Percentiles rank a stretch among this genome's conserved stretches.
phyloP scores from a whole-genome alignment of 2,888 invertebrate species.

The Macaria notata region DNA sequence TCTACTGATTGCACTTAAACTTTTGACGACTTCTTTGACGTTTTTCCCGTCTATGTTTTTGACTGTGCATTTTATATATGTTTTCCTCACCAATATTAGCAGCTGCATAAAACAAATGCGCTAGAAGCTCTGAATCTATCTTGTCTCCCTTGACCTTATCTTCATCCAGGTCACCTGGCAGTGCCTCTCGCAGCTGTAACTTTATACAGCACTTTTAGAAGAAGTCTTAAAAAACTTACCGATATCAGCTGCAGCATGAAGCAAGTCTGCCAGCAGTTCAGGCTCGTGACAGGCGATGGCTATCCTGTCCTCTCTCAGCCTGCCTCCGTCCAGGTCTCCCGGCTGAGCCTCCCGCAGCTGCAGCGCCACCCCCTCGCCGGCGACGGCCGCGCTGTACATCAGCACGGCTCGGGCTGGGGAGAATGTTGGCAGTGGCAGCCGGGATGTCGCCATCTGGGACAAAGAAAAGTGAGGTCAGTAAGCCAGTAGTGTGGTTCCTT shows the following conservation, averaged over 20 bases:
- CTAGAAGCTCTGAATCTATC: too few relatives aligned
- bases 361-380: conserved; percentile 84
- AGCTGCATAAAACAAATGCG: too few relatives aligned
- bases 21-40: too few relatives aligned
- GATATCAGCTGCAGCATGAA: conserved; percentile 84
- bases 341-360: conserved; percentile 84
- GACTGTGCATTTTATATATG: too few relatives aligned
- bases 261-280: conserved; percentile 87
- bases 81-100: too few relatives aligned
- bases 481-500: too few relatives aligned
- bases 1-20: too few relatives aligned
- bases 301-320: conserved; percentile 84
- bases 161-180: too few relatives aligned
- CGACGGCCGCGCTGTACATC: conserved; percentile 86
- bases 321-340: conserved; percentile 65
- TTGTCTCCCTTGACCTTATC: too few relatives aligned
- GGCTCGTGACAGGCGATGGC: conserved; percentile 89
- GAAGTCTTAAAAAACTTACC: conserved; percentile 44
- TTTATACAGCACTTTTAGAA: too few relatives aligned
- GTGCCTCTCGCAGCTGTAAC: too few relatives aligned
- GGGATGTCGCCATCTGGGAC: conserved; percentile 70
- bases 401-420: conserved; percentile 83
- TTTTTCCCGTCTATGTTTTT: too few relatives aligned
- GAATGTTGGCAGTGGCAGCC: conserved; percentile 77
- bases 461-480: neutral